Percentiles rank a stretch among this genome's conserved stretches.
Conservation (phyloP, 2,113 vertebrate species). For the Hippocampus comes region DNA sequence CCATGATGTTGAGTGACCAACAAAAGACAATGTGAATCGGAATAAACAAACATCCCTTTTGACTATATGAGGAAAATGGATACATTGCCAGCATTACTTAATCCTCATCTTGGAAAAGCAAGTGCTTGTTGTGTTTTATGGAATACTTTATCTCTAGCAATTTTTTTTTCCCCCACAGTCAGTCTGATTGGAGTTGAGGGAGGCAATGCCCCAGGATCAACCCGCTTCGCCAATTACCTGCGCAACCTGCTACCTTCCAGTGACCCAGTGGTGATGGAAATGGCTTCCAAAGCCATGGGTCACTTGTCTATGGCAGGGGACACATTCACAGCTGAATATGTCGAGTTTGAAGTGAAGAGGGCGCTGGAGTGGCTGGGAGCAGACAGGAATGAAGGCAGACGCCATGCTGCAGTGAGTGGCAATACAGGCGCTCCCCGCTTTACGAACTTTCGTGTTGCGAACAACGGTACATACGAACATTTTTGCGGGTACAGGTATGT, state of each 20-base stretch:
- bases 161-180: constrained; percentile 73
- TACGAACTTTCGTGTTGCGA: no score
- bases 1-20: no score
- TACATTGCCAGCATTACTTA: no score
- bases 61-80: no score
- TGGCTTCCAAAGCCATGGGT: constrained; percentile 97
- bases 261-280: constrained; percentile 96
- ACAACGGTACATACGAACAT: no score
- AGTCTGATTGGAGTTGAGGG: constrained; percentile 97
- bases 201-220: constrained; percentile 92
- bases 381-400: constrained; percentile 92
- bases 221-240: constrained; percentile 95
- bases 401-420: constrained; percentile 88
- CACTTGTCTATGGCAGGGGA: constrained; percentile 96
- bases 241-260: constrained; percentile 95
- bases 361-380: constrained; percentile 97
- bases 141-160: background rate
- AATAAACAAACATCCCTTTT: no score
- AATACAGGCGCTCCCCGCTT: no score
- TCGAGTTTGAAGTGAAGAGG: constrained; percentile 98
- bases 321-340: constrained; percentile 96
- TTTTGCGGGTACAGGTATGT: no score
- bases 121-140: background rate
- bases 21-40: no score
- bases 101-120: no score